Conservation (phyloP, 2,113 vertebrate species). For the Brienomyrus longianalis region DNA sequence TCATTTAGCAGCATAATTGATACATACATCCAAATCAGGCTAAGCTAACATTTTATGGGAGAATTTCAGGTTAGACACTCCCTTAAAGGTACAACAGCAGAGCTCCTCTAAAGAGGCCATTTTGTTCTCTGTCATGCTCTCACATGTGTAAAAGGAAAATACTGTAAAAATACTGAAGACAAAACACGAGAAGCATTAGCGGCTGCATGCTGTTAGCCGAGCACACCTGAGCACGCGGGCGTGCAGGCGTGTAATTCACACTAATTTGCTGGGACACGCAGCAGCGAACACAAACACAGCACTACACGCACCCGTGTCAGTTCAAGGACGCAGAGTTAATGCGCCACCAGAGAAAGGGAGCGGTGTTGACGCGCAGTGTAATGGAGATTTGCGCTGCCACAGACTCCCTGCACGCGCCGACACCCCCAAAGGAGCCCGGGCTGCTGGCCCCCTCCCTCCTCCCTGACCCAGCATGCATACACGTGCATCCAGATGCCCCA, state of each 20-base stretch:
- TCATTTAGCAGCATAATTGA: neutral
- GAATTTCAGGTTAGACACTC: neutral
- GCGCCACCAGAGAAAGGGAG: neutral
- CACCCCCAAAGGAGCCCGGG: neutral
- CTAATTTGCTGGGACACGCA: constrained; percentile 1
- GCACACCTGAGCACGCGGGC: neutral
- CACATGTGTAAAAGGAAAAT: neutral
- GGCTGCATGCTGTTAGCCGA: neutral
- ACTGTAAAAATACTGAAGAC: neutral
- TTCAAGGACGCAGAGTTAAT: constrained; percentile 3
- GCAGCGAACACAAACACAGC: neutral
- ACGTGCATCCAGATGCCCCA: neutral
- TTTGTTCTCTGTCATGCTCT: neutral
- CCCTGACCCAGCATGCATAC: neutral
- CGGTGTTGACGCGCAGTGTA: neutral
- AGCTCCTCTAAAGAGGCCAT: neutral
- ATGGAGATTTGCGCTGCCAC: neutral
- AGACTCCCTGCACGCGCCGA: neutral
- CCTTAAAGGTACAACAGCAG: neutral
- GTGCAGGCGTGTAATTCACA: neutral
- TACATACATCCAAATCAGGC: neutral
- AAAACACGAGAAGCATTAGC: neutral
- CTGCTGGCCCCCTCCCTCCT: too few species aligned
- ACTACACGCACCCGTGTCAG: neutral
- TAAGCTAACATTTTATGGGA: neutral